A percentile compares a stretch with the other conserved stretches of the same genome.
phyloP scores from a whole-genome alignment of 30 jellyfish, hydroid and myxozoan genomes.

The Sanderia malayensis region DNA sequence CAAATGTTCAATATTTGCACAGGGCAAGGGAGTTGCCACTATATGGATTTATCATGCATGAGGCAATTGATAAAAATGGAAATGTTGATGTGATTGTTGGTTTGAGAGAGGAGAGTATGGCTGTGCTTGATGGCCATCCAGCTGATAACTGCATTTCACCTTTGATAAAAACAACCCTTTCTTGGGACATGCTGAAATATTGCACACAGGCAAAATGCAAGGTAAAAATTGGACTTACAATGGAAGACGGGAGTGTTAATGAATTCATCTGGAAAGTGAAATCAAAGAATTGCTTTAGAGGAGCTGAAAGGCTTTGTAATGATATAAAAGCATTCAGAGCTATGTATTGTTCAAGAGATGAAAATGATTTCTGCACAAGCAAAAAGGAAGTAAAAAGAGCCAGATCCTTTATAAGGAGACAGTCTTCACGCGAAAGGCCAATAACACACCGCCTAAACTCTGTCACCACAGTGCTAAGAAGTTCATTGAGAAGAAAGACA shows the following conservation, averaged over 20 bases:
- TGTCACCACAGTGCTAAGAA: conserved; percentile 41
- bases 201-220: conserved; percentile 32
- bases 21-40: conserved; percentile 35
- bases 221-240: conserved; percentile 50
- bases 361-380: conserved; percentile 41
- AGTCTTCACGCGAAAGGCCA: conserved; percentile 14
- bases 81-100: conserved; percentile 45
- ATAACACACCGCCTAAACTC: conserved; percentile 32
- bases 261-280: conserved; percentile 50
- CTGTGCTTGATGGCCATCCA: conserved; percentile 37
- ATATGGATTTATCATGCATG: conserved; percentile 46
- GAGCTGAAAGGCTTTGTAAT: conserved; percentile 44
- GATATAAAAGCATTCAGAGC: conserved; percentile 55
- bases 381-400: conserved; percentile 41
- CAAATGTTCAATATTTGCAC: conserved; percentile 21
- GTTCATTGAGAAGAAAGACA: conserved; percentile 40
- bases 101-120: conserved; percentile 45
- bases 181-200: conserved; percentile 44
- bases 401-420: conserved; percentile 31
- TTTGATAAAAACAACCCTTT: conserved; percentile 25
- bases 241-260: conserved; percentile 22
- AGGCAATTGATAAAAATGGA: conserved; percentile 24
- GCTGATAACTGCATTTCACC: conserved; percentile 33
- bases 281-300: conserved; percentile 37
- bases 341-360: conserved; percentile 52